Conservation (phyloP, 2,797 vertebrate species). For the Pangasius larnaudii region DNA sequence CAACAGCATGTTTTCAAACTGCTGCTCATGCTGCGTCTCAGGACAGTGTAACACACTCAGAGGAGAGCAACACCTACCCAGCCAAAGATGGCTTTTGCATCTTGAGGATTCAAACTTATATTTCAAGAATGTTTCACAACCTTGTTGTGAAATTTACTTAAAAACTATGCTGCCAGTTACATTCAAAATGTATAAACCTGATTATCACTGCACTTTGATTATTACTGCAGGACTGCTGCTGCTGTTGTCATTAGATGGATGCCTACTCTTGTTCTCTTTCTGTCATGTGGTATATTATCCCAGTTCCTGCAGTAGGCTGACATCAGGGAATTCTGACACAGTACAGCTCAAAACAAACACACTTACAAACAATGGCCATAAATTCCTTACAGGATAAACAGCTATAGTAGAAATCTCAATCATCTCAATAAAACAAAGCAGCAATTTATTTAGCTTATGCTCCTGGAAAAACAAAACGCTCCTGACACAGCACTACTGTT, state of each 20-base stretch:
- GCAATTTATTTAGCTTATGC: neutral
- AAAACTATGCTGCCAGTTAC: neutral
- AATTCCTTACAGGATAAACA: slow-evolving; percentile 31
- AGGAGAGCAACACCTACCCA: neutral
- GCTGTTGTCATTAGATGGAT: slow-evolving; percentile 7
- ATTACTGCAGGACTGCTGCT: neutral
- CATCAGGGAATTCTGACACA: slow-evolving; percentile 16
- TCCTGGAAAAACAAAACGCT: neutral
- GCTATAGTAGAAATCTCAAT: neutral
- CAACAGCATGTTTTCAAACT: neutral
- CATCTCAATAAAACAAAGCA: neutral
- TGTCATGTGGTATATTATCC: slow-evolving; percentile 33
- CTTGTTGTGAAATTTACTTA: neutral
- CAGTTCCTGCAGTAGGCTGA: slow-evolving; percentile 43
- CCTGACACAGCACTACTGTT: neutral
- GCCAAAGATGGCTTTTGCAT: neutral
- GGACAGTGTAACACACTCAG: neutral
- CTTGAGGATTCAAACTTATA: neutral
- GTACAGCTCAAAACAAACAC: slow-evolving; percentile 19
- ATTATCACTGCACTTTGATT: neutral
- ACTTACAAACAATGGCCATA: slow-evolving; percentile 5
- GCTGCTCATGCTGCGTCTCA: neutral
- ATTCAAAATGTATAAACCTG: slow-evolving; percentile 9
- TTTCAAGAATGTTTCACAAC: neutral
- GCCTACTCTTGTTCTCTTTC: slow-evolving; percentile 16